phyloP scores from a whole-genome alignment of 2,888 invertebrate species.

The Mythimna albipuncta region DNA sequence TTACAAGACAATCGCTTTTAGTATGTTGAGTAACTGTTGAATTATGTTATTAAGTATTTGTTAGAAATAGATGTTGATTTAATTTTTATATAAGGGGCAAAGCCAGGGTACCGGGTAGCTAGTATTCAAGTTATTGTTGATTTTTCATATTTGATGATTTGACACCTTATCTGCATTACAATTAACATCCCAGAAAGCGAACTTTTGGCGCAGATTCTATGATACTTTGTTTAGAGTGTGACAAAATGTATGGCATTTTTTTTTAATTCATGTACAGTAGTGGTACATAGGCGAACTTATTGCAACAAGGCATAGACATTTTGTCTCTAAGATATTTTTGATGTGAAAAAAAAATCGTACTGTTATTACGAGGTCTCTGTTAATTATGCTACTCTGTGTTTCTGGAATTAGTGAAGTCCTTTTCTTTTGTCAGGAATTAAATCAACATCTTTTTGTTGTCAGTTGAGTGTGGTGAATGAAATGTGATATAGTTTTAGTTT shows the following conservation, averaged over 20 bases:
- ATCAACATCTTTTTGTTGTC: constrained; percentile 28
- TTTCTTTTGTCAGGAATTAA: constrained; percentile 14
- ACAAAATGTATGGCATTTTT: neutral
- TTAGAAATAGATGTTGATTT: constrained; percentile 33
- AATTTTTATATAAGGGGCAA: neutral
- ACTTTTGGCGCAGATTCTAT: too few relatives aligned
- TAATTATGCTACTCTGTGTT: neutral
- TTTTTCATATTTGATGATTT: too few relatives aligned
- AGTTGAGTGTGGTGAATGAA: constrained; percentile 54
- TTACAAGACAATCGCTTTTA: constrained; percentile 20
- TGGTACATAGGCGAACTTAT: too few relatives aligned
- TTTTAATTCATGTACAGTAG: too few relatives aligned
- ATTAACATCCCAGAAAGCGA: too few relatives aligned
- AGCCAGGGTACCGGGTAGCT: too few relatives aligned
- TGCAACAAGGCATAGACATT: too few relatives aligned
- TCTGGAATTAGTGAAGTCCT: neutral
- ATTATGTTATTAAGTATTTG: constrained; percentile 13
- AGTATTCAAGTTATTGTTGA: too few relatives aligned
- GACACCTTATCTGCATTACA: too few relatives aligned
- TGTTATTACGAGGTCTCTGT: neutral
- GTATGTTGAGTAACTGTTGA: constrained; percentile 36
- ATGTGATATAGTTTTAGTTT: constrained; percentile 64
- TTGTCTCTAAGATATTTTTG: too few relatives aligned
- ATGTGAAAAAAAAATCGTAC: neutral
- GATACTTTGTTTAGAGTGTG: neutral